Conservation (phyloP, 1,140 invertebrate genomes). For the Pogonomyrmex californicus region DNA sequence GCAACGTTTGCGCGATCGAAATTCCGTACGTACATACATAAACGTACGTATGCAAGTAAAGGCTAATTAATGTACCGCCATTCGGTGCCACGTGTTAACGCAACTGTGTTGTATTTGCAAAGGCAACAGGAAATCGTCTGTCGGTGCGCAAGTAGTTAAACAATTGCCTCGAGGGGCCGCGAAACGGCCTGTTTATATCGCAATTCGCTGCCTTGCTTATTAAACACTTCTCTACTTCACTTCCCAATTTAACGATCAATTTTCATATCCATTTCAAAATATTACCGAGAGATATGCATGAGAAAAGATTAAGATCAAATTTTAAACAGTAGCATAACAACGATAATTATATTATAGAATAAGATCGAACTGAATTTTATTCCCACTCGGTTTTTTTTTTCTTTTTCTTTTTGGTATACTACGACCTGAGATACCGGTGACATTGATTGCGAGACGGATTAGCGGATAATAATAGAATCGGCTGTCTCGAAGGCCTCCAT, state of each 20-base stretch:
- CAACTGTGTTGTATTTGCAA: conserved; percentile 18
- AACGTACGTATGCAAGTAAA: conserved; percentile 31
- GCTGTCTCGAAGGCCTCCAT: conserved; percentile 58
- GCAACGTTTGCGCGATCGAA: conserved; percentile 28
- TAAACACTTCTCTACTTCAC: background rate
- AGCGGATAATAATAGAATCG: conserved; percentile 61
- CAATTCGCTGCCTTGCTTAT: background rate
- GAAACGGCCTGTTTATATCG: conserved; percentile 4
- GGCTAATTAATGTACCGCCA: conserved; percentile 26
- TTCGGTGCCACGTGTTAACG: conserved; percentile 36
- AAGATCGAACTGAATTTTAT: background rate
- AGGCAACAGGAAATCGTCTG: conserved; percentile 54
- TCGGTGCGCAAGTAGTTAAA: conserved; percentile 25
- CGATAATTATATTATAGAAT: background rate
- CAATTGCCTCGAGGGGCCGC: conserved; percentile 1
- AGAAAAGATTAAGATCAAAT: background rate
- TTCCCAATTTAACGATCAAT: conserved; percentile 18
- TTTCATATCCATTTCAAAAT: background rate
- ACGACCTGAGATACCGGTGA: conserved; percentile 23
- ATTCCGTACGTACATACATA: conserved; percentile 23
- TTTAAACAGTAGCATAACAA: background rate
- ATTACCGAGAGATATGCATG: background rate
- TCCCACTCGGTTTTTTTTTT: background rate
- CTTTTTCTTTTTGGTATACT: background rate
- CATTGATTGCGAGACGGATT: conserved; percentile 42